Evolutionary conservation across 2,113 vertebrate genomes (phyloP), one percentile per base, ranked within the genome.

Genomic region (Atlantisia rogersi): DNA sequence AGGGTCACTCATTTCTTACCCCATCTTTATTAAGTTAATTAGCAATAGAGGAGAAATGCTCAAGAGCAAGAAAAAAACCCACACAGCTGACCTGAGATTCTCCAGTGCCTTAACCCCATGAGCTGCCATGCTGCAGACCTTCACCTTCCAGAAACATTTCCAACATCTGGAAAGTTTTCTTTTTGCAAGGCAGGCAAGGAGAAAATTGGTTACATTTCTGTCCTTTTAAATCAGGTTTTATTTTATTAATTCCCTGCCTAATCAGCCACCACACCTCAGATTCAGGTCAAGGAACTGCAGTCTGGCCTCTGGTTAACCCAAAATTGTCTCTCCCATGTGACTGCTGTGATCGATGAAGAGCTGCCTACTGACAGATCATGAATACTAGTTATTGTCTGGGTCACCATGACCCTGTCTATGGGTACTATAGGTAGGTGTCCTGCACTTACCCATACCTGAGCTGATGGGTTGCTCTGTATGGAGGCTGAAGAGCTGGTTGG

Each of bases 101-200:
- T 37, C 15, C 14, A 16, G 28, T n/a, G 42, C 22, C 42, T 70
- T 76, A 24, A 52, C 42, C 6, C 48, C 4, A 0, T 0, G 1
- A 70, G 20, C 56, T 12, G 5, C 29, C n/a, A 37, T 39, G 26
- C 60, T 75, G 56, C 50, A 90, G 26, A 24, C 9, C 24, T 65
- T 10, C 2, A 10, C 14, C n/a, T 86, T 62, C 62, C n/a, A 67
- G 56, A 84, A 77, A 39, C 1, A 0, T 73, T 77, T 69, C 11
- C 37, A 63, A 62, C 16, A 87, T 63, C 9, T 39, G n/a, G n/a
- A 59, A 82, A 44, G 8, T 26, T 55, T 76, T 92, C 35, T 64
- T 79, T 20, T 79, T 82, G 28, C 31, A 68, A 79, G 62, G 20
- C 19, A 90, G 5, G 25, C 5, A 25, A 60, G 29, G 22, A 70